A percentile compares a stretch with the other conserved stretches of the same genome.
These are phyloP conservation scores for Hiodon tergisus DNA, from an alignment of 2,113 vertebrate species.

Conservation along the genomic window DNA sequence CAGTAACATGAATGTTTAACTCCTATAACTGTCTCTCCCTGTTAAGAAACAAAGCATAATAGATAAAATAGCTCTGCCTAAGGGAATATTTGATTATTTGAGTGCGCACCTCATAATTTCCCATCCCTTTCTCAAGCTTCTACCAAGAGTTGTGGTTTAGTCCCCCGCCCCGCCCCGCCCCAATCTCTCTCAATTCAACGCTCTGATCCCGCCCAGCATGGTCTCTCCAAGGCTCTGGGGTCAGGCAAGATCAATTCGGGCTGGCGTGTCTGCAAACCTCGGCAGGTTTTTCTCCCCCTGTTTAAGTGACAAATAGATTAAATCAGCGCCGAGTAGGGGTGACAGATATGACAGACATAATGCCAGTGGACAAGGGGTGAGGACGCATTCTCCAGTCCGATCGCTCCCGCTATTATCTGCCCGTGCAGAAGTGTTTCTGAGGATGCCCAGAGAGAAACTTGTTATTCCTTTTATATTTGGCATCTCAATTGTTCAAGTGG, in stretches of 20 bases:
- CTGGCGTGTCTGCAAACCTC: conserved; percentile 41
- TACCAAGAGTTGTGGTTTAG: not conserved
- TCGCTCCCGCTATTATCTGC: not conserved
- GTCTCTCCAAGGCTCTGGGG: conserved; percentile 21
- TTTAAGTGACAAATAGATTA: conserved; percentile 48
- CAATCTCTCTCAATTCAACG: conserved; percentile 25
- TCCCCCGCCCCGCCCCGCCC: conserved; percentile 2
- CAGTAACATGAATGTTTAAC: no score
- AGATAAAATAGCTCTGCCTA: not conserved
- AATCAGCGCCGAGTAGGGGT: conserved; percentile 35
- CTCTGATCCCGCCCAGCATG: conserved; percentile 23
- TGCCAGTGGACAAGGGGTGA: not conserved
- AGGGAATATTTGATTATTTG: not conserved
- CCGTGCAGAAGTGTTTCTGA: not conserved
- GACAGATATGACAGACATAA: conserved; percentile 15
- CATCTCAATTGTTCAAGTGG: not conserved
- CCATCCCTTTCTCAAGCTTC: not conserved
- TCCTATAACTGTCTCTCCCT: not conserved
- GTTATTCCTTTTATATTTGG: not conserved
- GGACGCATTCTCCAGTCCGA: not conserved
- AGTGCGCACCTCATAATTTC: no score
- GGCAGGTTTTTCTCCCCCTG: conserved; percentile 44
- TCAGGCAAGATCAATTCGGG: conserved; percentile 46
- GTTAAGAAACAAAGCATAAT: not conserved
- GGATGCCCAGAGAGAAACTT: not conserved